Conservation (phyloP, 2,888 invertebrate genomes). For the Gryllus longicercus region DNA sequence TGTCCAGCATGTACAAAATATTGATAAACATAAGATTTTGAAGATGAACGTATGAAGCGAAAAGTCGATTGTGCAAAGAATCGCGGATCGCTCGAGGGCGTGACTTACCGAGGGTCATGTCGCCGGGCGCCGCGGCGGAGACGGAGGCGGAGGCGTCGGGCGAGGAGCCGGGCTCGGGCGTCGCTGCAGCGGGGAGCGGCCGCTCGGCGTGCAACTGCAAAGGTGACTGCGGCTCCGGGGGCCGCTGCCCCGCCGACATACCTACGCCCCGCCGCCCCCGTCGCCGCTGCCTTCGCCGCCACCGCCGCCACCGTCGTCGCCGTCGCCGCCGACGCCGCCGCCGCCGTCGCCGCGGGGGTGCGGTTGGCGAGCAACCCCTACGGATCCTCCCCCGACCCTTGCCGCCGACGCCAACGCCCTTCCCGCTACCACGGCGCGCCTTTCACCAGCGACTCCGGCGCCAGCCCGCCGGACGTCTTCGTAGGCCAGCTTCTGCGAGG, state of each 20-base stretch:
- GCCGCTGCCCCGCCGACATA: neutral
- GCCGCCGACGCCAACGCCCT: neutral
- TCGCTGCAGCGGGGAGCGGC: neutral
- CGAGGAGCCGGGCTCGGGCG: neutral
- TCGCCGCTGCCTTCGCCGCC: neutral
- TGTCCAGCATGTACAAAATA: no score
- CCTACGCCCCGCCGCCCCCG: neutral
- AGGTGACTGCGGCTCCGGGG: neutral
- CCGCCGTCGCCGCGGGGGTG: neutral
- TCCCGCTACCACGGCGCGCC: neutral
- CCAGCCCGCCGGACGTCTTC: neutral
- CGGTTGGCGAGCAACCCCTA: constrained; percentile 1
- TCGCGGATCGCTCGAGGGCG: no score
- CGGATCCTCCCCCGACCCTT: neutral
- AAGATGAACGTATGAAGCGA: no score
- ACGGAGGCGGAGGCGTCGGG: neutral
- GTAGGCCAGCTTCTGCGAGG: neutral
- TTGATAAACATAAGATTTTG: no score
- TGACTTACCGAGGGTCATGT: neutral
- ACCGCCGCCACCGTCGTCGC: no score
- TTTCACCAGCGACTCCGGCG: neutral
- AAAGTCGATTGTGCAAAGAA: no score
- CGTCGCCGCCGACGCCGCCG: neutral
- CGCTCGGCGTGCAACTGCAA: neutral
- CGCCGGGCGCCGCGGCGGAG: neutral